These are phyloP conservation scores for Crypturellus tataupa DNA, from an alignment of 2,797 vertebrate species.

Conservation along the genomic window DNA sequence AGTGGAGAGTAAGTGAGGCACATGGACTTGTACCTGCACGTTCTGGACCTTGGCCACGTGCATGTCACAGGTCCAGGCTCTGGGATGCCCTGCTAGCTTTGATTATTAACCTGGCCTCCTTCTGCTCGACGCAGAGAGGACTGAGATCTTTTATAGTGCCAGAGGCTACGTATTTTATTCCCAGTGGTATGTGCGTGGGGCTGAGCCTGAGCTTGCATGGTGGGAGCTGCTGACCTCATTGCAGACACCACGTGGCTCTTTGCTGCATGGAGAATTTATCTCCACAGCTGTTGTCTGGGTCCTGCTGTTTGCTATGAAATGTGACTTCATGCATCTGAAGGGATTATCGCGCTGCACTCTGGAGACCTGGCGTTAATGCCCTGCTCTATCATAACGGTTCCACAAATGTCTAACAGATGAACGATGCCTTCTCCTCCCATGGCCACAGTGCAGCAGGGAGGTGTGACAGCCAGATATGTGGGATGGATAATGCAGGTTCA, in stretches of 20 bases:
- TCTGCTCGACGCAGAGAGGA: background rate
- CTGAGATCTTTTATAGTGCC: background rate
- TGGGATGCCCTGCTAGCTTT: background rate
- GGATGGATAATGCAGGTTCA: accelerated
- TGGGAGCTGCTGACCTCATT: background rate
- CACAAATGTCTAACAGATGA: background rate
- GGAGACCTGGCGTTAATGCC: accelerated
- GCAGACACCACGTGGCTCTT: accelerated
- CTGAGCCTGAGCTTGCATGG: accelerated
- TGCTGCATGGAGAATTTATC: background rate
- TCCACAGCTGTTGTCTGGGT: background rate
- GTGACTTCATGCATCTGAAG: accelerated
- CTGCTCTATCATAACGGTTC: accelerated
- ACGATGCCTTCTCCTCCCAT: accelerated
- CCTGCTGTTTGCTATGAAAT: background rate
- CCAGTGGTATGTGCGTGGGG: accelerated
- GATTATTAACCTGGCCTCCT: background rate
- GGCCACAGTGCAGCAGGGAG: background rate
- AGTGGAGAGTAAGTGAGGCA: too few relatives aligned
- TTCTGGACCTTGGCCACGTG: too few relatives aligned
- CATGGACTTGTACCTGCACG: too few relatives aligned
- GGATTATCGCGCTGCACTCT: background rate
- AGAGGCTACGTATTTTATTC: background rate
- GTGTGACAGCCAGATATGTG: background rate
- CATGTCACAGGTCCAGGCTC: accelerated